Evolutionary conservation across 2,888 invertebrate species (phyloP).

Genomic region (Oconnorella tubifera): DNA sequence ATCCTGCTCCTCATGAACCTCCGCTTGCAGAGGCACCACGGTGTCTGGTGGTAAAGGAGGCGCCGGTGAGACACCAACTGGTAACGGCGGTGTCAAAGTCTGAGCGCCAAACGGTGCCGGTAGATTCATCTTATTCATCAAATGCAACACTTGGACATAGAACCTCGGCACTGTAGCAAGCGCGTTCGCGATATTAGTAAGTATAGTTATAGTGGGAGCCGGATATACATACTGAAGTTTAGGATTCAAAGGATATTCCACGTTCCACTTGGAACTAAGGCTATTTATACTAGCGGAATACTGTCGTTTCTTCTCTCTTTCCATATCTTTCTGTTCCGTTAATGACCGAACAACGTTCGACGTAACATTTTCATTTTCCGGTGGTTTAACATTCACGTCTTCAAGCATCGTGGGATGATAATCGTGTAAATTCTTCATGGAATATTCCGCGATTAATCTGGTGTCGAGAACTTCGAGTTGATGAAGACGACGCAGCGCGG

Average conservation of each 20-base stretch:
- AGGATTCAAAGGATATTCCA: conserved; percentile 52
- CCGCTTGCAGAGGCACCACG: not conserved
- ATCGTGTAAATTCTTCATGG: conserved; percentile 50
- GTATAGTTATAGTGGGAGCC: conserved; percentile 68
- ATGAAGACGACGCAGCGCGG: conserved; percentile 68
- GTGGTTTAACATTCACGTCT: conserved; percentile 18
- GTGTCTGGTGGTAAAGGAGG: conserved; percentile 12
- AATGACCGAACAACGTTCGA: not conserved
- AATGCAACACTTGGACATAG: conserved; percentile 74
- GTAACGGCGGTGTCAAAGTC: conserved; percentile 30
- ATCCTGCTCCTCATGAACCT: conserved; percentile 1
- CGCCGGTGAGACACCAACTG: conserved; percentile 13
- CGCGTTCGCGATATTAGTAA: conserved; percentile 74
- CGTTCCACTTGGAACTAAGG: conserved; percentile 33
- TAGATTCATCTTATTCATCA: conserved; percentile 92
- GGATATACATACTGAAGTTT: conserved; percentile 71
- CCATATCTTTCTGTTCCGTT: conserved; percentile 4
- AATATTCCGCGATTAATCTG: conserved; percentile 71
- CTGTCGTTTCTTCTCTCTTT: conserved; percentile 18
- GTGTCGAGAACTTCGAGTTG: conserved; percentile 70
- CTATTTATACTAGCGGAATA: conserved; percentile 26
- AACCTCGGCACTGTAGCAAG: conserved; percentile 74
- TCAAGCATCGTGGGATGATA: conserved; percentile 33
- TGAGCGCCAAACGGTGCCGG: conserved; percentile 71
- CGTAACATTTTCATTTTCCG: not conserved